These are phyloP conservation scores for Cataglyphis livida DNA, from an alignment of 2,888 invertebrate genomes.

Conservation along the genomic window DNA sequence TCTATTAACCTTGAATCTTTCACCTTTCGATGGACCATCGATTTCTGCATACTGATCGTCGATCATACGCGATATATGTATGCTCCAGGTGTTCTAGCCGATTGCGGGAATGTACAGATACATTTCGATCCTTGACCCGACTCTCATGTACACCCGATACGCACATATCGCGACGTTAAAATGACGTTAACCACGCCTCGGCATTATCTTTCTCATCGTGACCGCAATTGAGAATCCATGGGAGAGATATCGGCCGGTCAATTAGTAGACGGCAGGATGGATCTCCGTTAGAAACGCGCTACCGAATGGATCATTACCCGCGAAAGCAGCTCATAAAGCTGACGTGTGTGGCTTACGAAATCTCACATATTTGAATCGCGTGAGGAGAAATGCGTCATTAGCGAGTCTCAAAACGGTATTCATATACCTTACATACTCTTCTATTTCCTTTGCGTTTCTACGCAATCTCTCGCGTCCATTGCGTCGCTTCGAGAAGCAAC, in stretches of 20 bases:
- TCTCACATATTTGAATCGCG: slow-evolving; percentile 17
- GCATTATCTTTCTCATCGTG: slow-evolving; percentile 66
- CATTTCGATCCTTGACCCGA: slow-evolving; percentile 69
- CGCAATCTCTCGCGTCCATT: background rate
- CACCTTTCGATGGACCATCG: slow-evolving; percentile 74
- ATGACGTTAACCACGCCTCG: slow-evolving; percentile 70
- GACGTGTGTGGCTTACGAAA: background rate
- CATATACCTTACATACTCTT: background rate
- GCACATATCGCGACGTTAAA: slow-evolving; percentile 64
- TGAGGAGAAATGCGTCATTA: background rate
- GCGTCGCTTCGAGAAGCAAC: background rate
- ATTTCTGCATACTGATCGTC: slow-evolving; percentile 73
- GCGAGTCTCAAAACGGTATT: background rate
- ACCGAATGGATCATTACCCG: slow-evolving; percentile 62
- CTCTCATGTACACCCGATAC: slow-evolving; percentile 24
- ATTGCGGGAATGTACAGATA: slow-evolving; percentile 47
- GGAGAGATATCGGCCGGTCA: slow-evolving; percentile 60
- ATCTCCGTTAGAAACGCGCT: slow-evolving; percentile 64
- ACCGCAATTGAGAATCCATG: slow-evolving; percentile 66
- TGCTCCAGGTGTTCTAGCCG: slow-evolving; percentile 57
- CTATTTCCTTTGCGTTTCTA: background rate
- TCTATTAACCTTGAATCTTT: slow-evolving; percentile 80
- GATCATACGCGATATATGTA: slow-evolving; percentile 61
- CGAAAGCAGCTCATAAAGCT: slow-evolving; percentile 35
- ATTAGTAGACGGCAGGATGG: slow-evolving; percentile 63